phyloP scores from a whole-genome alignment of 2,113 vertebrate species.

The Rhinogobius similis region DNA sequence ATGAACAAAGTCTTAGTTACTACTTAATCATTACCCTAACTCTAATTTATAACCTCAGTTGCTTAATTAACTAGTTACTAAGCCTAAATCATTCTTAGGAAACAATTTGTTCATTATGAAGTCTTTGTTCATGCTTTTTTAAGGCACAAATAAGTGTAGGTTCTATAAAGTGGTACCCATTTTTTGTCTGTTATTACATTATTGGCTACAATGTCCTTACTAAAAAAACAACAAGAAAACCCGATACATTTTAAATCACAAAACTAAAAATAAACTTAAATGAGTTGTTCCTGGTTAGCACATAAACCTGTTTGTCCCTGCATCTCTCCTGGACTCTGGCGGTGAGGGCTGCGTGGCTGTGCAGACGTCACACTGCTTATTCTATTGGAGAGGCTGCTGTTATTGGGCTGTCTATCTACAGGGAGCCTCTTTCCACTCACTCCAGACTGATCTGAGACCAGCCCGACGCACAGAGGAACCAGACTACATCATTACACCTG shows the following conservation, averaged over 20 bases:
- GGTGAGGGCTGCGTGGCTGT: constrained; percentile 37
- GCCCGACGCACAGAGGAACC: constrained; percentile 56
- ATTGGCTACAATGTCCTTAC: too few relatives aligned
- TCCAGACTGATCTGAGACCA: constrained; percentile 40
- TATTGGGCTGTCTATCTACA: constrained; percentile 44
- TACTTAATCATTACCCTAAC: too few relatives aligned
- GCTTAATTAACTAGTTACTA: too few relatives aligned
- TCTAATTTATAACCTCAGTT: too few relatives aligned
- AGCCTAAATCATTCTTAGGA: too few relatives aligned
- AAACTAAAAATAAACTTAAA: neutral
- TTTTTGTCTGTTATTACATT: too few relatives aligned
- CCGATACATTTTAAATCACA: neutral
- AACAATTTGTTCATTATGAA: too few relatives aligned
- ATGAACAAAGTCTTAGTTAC: too few relatives aligned
- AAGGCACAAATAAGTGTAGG: too few relatives aligned
- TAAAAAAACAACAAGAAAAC: neutral
- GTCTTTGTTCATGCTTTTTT: too few relatives aligned
- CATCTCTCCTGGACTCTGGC: constrained; percentile 36
- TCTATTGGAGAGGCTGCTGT: constrained; percentile 37
- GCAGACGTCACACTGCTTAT: constrained; percentile 57
- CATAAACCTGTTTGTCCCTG: neutral
- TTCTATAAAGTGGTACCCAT: too few relatives aligned
- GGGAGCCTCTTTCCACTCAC: constrained; percentile 56
- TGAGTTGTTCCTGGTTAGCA: too few relatives aligned
- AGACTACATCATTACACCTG: constrained; percentile 56